Evolutionary conservation across 2,797 vertebrate genomes (phyloP).

Genomic region (Peromyscus attwateri): DNA sequence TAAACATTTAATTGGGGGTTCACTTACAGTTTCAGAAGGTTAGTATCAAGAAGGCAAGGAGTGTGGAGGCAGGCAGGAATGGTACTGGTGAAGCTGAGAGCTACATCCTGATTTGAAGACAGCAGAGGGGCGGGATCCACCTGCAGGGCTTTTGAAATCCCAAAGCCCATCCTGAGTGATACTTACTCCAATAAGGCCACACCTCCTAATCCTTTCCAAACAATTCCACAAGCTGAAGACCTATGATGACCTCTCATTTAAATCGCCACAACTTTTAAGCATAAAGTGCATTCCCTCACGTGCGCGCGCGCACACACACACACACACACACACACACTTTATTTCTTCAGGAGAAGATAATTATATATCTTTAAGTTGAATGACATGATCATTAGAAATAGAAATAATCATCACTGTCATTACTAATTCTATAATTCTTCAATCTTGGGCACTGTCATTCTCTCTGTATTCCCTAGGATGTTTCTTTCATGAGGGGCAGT

Average conservation of each 20-base stretch:
- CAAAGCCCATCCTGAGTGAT: not conserved
- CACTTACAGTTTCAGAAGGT: not conserved
- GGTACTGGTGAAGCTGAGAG: not conserved
- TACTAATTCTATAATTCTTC: not conserved
- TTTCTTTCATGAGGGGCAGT: not conserved
- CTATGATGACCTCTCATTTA: not conserved
- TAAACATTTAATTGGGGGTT: not conserved
- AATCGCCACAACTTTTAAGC: no score
- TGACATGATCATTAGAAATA: not conserved
- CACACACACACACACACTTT: not conserved
- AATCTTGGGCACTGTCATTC: not conserved
- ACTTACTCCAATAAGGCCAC: not conserved
- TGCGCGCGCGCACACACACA: accelerated
- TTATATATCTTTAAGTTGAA: not conserved
- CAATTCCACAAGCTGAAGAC: not conserved
- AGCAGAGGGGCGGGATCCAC: not conserved
- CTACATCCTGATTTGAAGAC: not conserved
- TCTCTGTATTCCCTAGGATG: not conserved
- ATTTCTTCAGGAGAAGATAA: not conserved
- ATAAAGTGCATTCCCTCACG: not conserved
- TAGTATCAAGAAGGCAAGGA: not conserved
- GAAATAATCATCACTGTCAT: not conserved
- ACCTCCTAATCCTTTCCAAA: not conserved
- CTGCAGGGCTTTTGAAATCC: not conserved
- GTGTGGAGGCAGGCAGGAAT: no score